Evolutionary conservation across 2,797 vertebrate species (phyloP).

Genomic region (Tokudaia tokunoshimensis): DNA sequence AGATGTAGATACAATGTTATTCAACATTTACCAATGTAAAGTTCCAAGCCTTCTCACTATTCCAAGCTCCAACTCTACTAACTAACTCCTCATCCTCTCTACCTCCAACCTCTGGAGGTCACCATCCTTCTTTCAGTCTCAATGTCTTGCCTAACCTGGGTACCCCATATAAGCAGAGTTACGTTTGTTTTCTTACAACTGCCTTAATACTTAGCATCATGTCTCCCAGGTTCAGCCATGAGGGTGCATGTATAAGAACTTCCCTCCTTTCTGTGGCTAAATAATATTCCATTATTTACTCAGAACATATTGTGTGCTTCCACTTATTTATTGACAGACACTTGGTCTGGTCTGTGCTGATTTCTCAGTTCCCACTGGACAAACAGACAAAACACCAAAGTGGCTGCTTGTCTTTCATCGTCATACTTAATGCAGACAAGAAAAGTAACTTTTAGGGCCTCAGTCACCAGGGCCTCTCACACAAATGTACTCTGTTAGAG

Average conservation of each 20-base stretch:
- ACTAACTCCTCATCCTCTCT: rapidly evolving
- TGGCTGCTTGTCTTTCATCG: neutral
- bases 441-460: neutral
- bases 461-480: neutral
- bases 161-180: neutral
- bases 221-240: neutral
- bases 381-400: constrained; percentile 17
- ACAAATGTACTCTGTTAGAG: neutral
- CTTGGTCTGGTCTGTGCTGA: neutral
- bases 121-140: neutral
- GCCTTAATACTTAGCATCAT: neutral
- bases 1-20: too few relatives aligned
- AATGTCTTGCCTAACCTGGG: neutral
- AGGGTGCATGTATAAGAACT: neutral
- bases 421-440: neutral
- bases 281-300: neutral
- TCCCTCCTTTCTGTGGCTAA: neutral
- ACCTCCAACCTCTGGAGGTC: rapidly evolving
- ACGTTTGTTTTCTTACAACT: neutral
- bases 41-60: neutral
- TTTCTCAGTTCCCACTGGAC: neutral
- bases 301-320: neutral
- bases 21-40: neutral
- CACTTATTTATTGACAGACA: neutral
- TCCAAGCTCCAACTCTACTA: neutral